Percentiles rank a stretch among this genome's conserved stretches.
Evolutionary conservation across 2,113 vertebrate genomes (phyloP).

Genomic region (Nestor notabilis): DNA sequence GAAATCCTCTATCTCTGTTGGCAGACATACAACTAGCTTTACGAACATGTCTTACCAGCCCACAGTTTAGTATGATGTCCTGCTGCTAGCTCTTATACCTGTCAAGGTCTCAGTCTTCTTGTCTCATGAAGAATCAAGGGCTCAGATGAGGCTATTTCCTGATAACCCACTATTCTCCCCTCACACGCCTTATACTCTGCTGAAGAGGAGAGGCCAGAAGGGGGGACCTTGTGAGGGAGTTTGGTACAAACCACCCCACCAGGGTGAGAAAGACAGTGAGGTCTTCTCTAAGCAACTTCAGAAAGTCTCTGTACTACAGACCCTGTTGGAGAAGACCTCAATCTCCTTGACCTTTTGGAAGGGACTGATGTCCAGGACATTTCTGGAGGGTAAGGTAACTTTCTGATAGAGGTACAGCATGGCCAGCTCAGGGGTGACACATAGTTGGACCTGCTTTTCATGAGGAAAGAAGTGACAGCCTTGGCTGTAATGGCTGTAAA

Average conservation of each 20-base stretch:
- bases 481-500: not conserved
- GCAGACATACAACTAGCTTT: not conserved
- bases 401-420: not conserved
- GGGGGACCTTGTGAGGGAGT: accelerated
- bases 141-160: not conserved
- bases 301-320: not conserved
- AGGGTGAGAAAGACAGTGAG: not conserved
- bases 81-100: not conserved
- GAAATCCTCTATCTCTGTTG: not conserved
- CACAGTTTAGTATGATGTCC: not conserved
- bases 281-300: not conserved
- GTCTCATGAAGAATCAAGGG: not conserved
- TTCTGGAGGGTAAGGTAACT: not conserved
- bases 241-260: not conserved
- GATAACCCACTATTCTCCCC: not conserved
- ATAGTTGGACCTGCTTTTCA: not conserved
- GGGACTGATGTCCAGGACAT: not conserved
- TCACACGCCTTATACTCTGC: not conserved
- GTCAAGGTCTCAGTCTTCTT: not conserved
- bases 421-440: not conserved
- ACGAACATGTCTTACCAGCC: accelerated
- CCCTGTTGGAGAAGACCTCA: not conserved
- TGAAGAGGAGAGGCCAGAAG: not conserved
- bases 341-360: not conserved
- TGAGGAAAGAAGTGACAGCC: not conserved